These are phyloP conservation scores for Drosophila mettleri DNA, from an alignment of 2,888 invertebrate genomes.

Conservation along the genomic window DNA sequence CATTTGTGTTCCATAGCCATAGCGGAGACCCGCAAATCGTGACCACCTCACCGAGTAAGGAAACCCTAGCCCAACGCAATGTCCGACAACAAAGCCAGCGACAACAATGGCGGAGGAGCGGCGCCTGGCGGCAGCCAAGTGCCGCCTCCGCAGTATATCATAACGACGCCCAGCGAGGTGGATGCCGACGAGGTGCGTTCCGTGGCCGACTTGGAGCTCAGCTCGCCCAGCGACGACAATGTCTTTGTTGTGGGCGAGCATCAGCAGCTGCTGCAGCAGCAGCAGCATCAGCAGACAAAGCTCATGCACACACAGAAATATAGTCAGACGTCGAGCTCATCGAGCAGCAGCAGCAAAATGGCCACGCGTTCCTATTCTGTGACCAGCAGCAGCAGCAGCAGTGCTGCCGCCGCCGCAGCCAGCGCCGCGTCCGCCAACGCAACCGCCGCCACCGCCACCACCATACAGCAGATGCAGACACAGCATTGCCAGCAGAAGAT, in stretches of 20 bases:
- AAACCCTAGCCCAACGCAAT: conserved; percentile 36
- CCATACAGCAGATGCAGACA: conserved; percentile 37
- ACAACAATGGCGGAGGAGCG: conserved; percentile 33
- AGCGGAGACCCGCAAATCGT: conserved; percentile 5
- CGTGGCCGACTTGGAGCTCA: conserved; percentile 65
- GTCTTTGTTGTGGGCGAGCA: conserved; percentile 49
- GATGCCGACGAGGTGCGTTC: conserved; percentile 82
- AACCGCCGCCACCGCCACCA: background rate
- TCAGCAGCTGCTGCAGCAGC: conserved; percentile 15
- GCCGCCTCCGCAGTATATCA: conserved; percentile 83
- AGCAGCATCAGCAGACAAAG: conserved; percentile 50
- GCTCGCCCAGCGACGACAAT: conserved; percentile 57
- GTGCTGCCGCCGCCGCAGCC: conserved; percentile 25
- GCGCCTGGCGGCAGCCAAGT: conserved; percentile 34
- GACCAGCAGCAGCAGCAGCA: conserved; percentile 59
- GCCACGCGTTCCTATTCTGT: conserved; percentile 74
- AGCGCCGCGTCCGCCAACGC: background rate
- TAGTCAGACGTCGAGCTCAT: conserved; percentile 63
- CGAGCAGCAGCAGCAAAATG: conserved; percentile 66
- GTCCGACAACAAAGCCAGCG: conserved; percentile 48
- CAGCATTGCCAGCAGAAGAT: conserved; percentile 68
- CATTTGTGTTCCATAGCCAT: conserved; percentile 20
- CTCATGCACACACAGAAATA: conserved; percentile 48
- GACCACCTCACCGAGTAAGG: conserved; percentile 10
- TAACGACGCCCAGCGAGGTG: conserved; percentile 84